Evolutionary conservation across 2,113 vertebrate species (phyloP).

Genomic region (Caracal caracal): DNA sequence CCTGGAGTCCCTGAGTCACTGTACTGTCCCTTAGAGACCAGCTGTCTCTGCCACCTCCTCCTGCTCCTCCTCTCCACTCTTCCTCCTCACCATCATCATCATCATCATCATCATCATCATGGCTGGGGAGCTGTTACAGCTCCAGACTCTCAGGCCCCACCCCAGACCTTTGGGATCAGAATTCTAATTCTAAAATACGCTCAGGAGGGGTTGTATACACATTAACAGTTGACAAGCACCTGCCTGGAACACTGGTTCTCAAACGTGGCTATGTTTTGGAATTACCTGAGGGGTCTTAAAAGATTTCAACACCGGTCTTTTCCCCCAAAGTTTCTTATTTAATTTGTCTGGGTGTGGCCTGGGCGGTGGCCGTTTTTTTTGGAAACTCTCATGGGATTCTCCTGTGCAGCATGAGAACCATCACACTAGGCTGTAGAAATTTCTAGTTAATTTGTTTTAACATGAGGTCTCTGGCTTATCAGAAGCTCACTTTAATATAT

Average conservation of each 20-base stretch:
- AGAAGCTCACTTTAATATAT: background rate
- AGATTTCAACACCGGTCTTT: background rate
- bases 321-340: background rate
- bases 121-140: background rate
- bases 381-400: background rate
- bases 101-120: rapidly evolving
- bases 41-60: background rate
- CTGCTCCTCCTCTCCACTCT: background rate
- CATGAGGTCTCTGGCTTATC: background rate
- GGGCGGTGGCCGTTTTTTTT: background rate
- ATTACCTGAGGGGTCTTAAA: background rate
- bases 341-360: background rate
- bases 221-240: background rate
- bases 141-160: background rate
- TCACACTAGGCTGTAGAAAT: background rate
- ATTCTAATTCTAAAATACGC: background rate
- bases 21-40: background rate
- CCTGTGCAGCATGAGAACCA: background rate
- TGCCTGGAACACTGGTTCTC: background rate
- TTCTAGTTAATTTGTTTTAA: background rate
- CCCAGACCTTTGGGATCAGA: background rate
- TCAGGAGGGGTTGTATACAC: background rate
- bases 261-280: background rate
- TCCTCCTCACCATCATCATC: background rate
- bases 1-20: background rate